Conservation (phyloP, 1,140 invertebrate species). For the Temnothorax nylanderi region DNA sequence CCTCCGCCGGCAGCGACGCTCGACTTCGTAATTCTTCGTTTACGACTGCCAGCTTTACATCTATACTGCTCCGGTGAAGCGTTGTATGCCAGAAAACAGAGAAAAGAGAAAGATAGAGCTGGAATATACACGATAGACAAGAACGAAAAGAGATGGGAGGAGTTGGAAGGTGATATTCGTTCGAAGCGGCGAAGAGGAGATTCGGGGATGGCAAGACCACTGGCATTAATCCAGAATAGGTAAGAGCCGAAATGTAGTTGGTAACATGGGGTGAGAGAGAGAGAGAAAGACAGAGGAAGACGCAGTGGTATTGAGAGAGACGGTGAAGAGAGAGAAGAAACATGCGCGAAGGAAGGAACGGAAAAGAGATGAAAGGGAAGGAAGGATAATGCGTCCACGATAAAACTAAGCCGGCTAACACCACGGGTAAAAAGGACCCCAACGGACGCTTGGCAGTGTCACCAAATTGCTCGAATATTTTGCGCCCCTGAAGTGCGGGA, state of each 20-base stretch:
- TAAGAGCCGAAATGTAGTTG: slow-evolving; percentile 66
- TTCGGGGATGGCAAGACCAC: slow-evolving; percentile 61
- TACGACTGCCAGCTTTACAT: slow-evolving; percentile 71
- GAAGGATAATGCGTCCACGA: slow-evolving; percentile 79
- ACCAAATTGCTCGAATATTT: slow-evolving; percentile 83
- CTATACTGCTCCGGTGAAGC: slow-evolving; percentile 57
- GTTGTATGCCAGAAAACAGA: slow-evolving; percentile 63
- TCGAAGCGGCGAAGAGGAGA: slow-evolving; percentile 33
- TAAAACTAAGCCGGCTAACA: slow-evolving; percentile 83
- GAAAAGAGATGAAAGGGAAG: slow-evolving; percentile 50
- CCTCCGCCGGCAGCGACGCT: slow-evolving; percentile 50
- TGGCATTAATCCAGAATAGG: slow-evolving; percentile 82
- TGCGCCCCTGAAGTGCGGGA: slow-evolving; percentile 66
- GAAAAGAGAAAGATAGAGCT: neutral
- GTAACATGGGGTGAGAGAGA: neutral
- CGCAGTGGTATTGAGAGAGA: slow-evolving; percentile 17
- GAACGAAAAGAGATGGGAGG: slow-evolving; percentile 20
- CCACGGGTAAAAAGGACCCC: slow-evolving; percentile 77
- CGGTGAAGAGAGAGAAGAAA: slow-evolving; percentile 27
- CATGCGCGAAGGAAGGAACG: neutral
- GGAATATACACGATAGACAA: slow-evolving; percentile 18
- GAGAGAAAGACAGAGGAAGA: slow-evolving; percentile 3
- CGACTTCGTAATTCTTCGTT: slow-evolving; percentile 76
- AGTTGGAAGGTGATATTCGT: slow-evolving; percentile 38
- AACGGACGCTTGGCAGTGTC: slow-evolving; percentile 79